A percentile compares a stretch with the other conserved stretches of the same genome.
Conservation (phyloP, 2,888 invertebrate species). For the Ptychoptera albimana region DNA sequence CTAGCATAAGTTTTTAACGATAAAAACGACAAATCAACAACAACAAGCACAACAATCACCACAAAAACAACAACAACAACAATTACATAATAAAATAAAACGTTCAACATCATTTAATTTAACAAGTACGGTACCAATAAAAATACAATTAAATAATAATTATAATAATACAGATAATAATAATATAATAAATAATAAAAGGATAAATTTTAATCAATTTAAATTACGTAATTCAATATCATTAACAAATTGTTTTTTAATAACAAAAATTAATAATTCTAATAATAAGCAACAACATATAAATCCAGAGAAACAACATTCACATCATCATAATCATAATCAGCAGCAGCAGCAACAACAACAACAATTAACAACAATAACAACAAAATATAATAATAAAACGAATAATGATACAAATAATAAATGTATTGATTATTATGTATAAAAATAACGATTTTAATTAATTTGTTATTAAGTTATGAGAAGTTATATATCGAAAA, state of each 20-base stretch:
- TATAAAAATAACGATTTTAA: neutral
- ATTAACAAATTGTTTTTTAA: conserved; percentile 8
- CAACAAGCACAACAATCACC: no score
- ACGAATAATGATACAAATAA: neutral
- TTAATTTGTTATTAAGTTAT: neutral
- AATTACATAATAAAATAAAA: conserved; percentile 5
- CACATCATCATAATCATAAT: neutral
- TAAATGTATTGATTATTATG: neutral
- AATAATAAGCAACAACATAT: neutral
- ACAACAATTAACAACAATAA: neutral
- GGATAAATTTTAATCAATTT: neutral
- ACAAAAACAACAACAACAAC: neutral
- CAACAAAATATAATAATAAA: neutral
- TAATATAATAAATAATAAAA: no score
- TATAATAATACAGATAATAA: no score
- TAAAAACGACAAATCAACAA: no score
- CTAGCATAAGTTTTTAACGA: no score
- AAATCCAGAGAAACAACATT: neutral
- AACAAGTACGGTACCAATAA: conserved; percentile 10
- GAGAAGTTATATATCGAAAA: no score
- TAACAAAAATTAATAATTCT: conserved; percentile 8
- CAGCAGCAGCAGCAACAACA: no score
- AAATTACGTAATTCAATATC: conserved; percentile 11
- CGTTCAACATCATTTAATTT: conserved; percentile 11
- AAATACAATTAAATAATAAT: conserved; percentile 1